These are phyloP conservation scores for Lottia gigantea DNA, from an alignment of 2,888 invertebrate genomes.

Conservation along the genomic window DNA sequence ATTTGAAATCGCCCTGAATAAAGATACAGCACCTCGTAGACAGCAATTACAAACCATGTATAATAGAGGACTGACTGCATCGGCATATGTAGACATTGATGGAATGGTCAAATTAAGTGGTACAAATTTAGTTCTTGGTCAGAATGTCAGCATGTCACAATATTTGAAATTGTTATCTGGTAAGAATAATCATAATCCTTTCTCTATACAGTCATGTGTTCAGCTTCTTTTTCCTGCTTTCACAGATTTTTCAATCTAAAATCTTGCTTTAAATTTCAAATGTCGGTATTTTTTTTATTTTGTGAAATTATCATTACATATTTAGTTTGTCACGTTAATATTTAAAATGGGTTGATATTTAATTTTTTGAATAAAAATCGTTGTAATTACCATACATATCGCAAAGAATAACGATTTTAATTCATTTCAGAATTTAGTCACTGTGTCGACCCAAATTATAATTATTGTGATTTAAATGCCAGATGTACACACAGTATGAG, in stretches of 20 bases:
- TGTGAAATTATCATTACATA: too few species aligned
- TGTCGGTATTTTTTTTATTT: too few species aligned
- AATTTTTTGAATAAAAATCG: too few species aligned
- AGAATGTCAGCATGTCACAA: constrained; percentile 22
- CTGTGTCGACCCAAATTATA: constrained; percentile 32
- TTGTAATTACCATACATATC: too few species aligned
- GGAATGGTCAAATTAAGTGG: constrained; percentile 24
- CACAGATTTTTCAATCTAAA: too few species aligned
- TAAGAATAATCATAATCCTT: not conserved
- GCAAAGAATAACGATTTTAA: too few species aligned
- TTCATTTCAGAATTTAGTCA: constrained; percentile 34
- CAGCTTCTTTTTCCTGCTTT: too few species aligned
- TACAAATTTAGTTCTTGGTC: constrained; percentile 22
- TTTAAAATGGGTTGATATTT: too few species aligned
- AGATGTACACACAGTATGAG: constrained; percentile 27
- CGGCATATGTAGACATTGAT: constrained; percentile 23
- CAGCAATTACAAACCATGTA: constrained; percentile 23
- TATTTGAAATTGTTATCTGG: constrained; percentile 24
- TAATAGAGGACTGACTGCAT: constrained; percentile 22
- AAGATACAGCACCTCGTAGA: constrained; percentile 20
- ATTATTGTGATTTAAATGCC: constrained; percentile 35
- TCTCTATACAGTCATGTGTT: too few species aligned
- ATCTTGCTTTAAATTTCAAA: too few species aligned
- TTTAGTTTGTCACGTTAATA: too few species aligned
- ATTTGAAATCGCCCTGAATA: constrained; percentile 28